These are phyloP conservation scores for Martes flavigula DNA, from an alignment of 2,797 vertebrate species.

Conservation along the genomic window DNA sequence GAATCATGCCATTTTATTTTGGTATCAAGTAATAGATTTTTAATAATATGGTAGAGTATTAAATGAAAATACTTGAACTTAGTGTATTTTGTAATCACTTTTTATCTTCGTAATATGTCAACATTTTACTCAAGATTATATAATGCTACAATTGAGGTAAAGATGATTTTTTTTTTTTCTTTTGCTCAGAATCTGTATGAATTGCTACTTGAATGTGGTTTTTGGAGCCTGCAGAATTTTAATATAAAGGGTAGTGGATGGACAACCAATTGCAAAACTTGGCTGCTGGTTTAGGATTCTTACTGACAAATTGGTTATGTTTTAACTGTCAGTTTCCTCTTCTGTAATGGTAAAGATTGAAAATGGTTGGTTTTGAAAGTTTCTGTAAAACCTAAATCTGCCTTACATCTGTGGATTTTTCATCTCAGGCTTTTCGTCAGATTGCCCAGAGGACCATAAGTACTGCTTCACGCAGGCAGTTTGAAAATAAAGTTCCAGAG, in stretches of 20 bases:
- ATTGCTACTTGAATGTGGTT: background rate
- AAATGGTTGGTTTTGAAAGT: background rate
- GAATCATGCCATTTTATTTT: background rate
- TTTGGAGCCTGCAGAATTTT: background rate
- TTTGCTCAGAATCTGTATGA: background rate
- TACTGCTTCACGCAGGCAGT: constrained; percentile 86
- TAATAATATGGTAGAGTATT: background rate
- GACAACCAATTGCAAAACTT: background rate
- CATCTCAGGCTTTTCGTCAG: constrained; percentile 87
- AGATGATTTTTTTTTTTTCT: background rate
- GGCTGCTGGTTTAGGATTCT: background rate
- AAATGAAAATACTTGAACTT: background rate
- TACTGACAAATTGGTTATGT: background rate
- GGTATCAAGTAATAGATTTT: background rate
- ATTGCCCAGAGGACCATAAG: constrained; percentile 88
- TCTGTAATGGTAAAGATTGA: background rate
- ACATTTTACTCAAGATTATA: background rate
- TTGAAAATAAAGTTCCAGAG: constrained; percentile 89
- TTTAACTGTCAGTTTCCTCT: background rate
- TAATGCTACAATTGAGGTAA: background rate
- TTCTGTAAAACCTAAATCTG: background rate
- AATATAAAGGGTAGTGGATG: background rate
- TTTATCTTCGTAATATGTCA: background rate
- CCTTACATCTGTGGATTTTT: background rate
- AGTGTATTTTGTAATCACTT: background rate